phyloP scores from a whole-genome alignment of 2,113 vertebrate genomes.

The Bungarus multicinctus region DNA sequence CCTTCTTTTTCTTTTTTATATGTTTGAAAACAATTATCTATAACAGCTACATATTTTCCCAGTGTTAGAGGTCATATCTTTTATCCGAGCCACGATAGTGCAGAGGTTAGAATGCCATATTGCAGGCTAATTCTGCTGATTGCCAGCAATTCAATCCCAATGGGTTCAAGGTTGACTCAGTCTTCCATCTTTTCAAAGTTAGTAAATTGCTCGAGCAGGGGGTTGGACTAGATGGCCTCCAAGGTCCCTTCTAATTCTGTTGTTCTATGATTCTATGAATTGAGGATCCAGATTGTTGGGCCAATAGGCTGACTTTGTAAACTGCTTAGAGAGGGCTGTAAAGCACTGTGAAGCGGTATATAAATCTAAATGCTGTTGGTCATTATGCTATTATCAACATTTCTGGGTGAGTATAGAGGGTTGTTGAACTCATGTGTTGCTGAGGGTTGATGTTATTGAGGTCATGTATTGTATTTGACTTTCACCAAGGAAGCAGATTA shows the following conservation, averaged over 20 bases:
- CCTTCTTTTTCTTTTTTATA: not conserved
- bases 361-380: not conserved
- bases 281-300: not conserved
- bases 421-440: not conserved
- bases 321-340: not conserved
- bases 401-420: not conserved
- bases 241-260: no score
- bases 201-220: no score
- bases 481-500: not conserved
- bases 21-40: not conserved
- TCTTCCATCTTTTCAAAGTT: not conserved
- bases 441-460: not conserved
- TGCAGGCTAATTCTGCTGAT: not conserved
- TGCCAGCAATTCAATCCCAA: not conserved
- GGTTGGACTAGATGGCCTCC: no score
- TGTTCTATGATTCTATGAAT: not conserved
- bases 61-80: not conserved
- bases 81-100: not conserved
- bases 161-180: not conserved
- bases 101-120: not conserved
- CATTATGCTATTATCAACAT: not conserved
- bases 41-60: not conserved
- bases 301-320: not conserved
- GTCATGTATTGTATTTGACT: not conserved
- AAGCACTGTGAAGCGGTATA: no score